Percentiles rank a stretch among this genome's conserved stretches.
These are phyloP conservation scores for Meandrusa payeni DNA, from an alignment of 2,888 invertebrate species.

Conservation along the genomic window DNA sequence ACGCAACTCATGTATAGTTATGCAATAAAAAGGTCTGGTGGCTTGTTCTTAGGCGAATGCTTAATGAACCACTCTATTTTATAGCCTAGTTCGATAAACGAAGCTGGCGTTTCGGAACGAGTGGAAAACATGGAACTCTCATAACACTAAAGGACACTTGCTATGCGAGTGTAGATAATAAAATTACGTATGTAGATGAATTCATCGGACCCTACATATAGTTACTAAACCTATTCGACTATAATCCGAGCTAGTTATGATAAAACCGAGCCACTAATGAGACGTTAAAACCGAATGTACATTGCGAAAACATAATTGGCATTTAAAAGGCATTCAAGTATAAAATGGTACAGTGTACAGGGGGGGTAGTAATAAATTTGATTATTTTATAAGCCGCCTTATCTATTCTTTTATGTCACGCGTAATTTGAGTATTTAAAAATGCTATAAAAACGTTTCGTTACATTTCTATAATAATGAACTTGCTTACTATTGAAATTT, in stretches of 20 bases:
- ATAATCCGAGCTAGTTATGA: conserved; percentile 38
- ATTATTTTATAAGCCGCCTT: conserved; percentile 6
- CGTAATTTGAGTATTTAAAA: background rate
- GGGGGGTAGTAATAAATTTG: conserved; percentile 5
- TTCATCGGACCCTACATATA: conserved; percentile 43
- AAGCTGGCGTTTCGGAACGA: conserved; percentile 49
- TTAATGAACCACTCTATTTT: conserved; percentile 71
- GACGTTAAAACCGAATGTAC: conserved; percentile 39
- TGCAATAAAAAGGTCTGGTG: conserved; percentile 59
- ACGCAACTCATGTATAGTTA: conserved; percentile 56
- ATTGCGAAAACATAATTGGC: conserved; percentile 35
- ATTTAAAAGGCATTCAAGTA: conserved; percentile 15
- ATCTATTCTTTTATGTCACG: conserved; percentile 22
- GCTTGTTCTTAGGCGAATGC: conserved; percentile 45
- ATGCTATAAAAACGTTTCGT: conserved; percentile 8
- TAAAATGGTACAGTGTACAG: conserved; percentile 17
- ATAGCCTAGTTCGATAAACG: conserved; percentile 65
- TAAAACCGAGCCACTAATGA: conserved; percentile 41
- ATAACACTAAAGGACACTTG: conserved; percentile 70
- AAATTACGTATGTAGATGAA: conserved; percentile 64
- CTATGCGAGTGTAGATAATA: conserved; percentile 51
- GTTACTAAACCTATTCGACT: conserved; percentile 37
- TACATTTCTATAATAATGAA: no score
- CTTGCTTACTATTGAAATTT: no score
- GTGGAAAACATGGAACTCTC: conserved; percentile 46